Percentiles rank a stretch among this genome's conserved stretches.
These are phyloP conservation scores for Tonatia bakeri DNA, from an alignment of 2,113 vertebrate genomes.

Conservation along the genomic window DNA sequence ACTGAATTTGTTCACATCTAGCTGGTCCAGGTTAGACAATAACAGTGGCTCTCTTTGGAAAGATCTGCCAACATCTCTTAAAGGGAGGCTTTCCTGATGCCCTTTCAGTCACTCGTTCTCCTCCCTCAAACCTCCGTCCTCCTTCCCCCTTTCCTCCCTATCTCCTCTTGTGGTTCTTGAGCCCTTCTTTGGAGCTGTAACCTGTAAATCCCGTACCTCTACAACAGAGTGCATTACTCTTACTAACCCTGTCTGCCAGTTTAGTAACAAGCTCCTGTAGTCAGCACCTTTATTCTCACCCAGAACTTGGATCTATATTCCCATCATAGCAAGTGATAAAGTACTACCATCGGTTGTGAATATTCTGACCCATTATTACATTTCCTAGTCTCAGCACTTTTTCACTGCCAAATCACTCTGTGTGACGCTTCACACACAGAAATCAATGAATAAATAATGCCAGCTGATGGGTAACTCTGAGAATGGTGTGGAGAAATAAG, in stretches of 20 bases:
- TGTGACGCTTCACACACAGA: background rate
- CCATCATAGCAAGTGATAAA: background rate
- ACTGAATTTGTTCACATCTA: background rate
- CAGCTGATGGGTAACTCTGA: background rate
- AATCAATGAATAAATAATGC: slow-evolving; percentile 20
- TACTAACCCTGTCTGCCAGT: background rate
- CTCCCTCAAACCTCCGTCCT: background rate
- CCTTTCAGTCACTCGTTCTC: background rate
- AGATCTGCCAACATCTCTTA: background rate
- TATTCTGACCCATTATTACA: background rate
- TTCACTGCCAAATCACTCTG: slow-evolving; percentile 5
- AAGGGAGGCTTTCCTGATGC: background rate
- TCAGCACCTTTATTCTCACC: background rate
- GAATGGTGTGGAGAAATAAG: background rate
- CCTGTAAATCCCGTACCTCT: background rate
- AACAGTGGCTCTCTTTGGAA: background rate
- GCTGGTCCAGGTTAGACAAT: background rate
- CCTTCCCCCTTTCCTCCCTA: fast-evolving
- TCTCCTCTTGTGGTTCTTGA: background rate
- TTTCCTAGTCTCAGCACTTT: background rate
- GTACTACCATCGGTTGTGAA: background rate
- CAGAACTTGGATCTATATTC: background rate
- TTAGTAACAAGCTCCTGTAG: background rate
- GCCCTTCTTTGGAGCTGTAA: background rate
- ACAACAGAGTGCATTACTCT: background rate